Base-by-base conservation (phyloP, 2,888 invertebrate genomes). In the Lordiphosa fenestrarum region DNA sequence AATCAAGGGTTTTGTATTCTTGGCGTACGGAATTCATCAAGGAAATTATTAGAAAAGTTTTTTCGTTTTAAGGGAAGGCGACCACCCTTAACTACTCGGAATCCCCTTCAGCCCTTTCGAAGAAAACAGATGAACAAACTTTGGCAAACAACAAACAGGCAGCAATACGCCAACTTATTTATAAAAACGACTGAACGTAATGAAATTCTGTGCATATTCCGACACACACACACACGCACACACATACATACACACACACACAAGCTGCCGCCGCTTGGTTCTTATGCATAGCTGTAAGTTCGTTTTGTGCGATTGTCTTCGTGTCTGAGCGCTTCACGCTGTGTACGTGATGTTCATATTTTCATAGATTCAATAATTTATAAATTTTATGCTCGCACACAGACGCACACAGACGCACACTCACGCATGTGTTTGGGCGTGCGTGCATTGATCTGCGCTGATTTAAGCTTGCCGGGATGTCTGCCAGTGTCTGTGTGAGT, bases 361-460 rank as follows among this genome's bases (percentile, higher is more conserved):
- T 74, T 80, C 77, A 83, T 76, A 71, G 74, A 80, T 83, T 83
- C 83, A 83, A 83, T 83, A 80, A 83, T 83, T 83, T 80, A 80
- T 83, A 72, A 66, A 80, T 80, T 78, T 72, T 76, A 80, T 76
- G 73, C 77, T 58, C 51, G 52, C 58, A 64, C 66, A 50, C 53
- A 55, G 56, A 37, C 46, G 48, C 23, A 39, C 23, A 25, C 48
- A 39, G 56, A 37, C 48, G 10, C 39, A 39, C 51, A 53, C 23
- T 49, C 21, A 23, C 30, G 6, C 53, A 53, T 53, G 42, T 54
- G 60, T 57, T 55, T 61, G 30, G 53, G 30, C 25, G 40, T 59
- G 25, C 48, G 55, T 55, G 53, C 53, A 61, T 56, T 67, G 78
- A 77, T 78, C 78, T 71, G 78, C 82, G 71, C 73, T 71, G 82